Evolutionary conservation across 2,888 invertebrate genomes (phyloP), one percentile per base, ranked within the genome.

Genomic region (Leucophenga maculata): DNA sequence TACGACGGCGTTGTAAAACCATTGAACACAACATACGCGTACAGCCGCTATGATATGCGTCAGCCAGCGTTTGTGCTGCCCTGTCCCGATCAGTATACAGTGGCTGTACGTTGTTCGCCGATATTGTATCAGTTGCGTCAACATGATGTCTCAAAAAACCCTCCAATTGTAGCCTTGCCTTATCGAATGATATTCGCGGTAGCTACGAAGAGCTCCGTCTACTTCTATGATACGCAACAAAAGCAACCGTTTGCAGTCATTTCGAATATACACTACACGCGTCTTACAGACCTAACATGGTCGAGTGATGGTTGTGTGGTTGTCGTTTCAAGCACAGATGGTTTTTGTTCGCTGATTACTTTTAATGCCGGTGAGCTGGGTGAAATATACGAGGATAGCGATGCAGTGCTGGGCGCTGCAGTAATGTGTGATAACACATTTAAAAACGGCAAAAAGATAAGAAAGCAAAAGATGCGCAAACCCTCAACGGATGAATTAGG

Each of bases 181-280:
- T 95, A 94, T 85, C 91, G 98, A 71, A 92, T 96, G 90, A 90
- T 99, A 69, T 95, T 97, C 86, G 98, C 98, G 0, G 93, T 98
- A 14, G 97, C 95, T 20, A 97, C 98, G 1, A 93, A 94, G 78
- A 94, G 94, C 79, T 93, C 95, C 31, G 93, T 99, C 44, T 90
- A 95, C 69, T 89, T 97, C 52, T 97, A 96, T 85, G 97, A 97
- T 84, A 96, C 96, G 0, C 96, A 97, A 86, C 95, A 96, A 84
- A 86, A 89, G 3, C 89, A 91, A 48, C 97, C 97, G 0, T 93
- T 97, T 87, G 96, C 93, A 0, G 90, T 93, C 67, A 91, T 97
- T 68, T 92, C 94, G 26, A 94, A 96, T 84, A 94, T 97, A 76
- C 97, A 97, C 86, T 97, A 96, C 82, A 95, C 96, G n/a, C 90